phyloP scores from a whole-genome alignment of 2,888 invertebrate genomes.

The Drosophila atripex region DNA sequence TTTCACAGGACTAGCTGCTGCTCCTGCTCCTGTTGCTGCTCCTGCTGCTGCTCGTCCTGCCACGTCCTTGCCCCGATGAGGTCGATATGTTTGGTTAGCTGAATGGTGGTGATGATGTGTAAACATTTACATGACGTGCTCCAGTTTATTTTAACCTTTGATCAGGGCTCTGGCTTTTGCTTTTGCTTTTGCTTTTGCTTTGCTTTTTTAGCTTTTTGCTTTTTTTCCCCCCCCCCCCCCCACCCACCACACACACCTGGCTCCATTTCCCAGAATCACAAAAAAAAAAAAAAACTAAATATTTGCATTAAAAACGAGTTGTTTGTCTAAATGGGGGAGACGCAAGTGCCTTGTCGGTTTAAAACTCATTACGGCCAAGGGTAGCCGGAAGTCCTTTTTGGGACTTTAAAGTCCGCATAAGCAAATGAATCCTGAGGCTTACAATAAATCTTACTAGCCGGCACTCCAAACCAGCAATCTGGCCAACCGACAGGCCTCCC shows the following conservation, averaged over 20 bases:
- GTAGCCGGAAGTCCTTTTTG: slow-evolving; percentile 1
- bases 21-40: slow-evolving; percentile 12
- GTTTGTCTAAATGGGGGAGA: slow-evolving; percentile 68
- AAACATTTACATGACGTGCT: slow-evolving; percentile 80
- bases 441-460: slow-evolving; percentile 42
- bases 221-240: slow-evolving; percentile 8
- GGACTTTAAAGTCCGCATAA: slow-evolving; percentile 9
- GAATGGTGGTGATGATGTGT: slow-evolving; percentile 80
- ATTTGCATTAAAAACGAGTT: slow-evolving; percentile 79
- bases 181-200: background rate
- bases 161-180: slow-evolving; percentile 50
- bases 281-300: slow-evolving; percentile 57
- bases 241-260: too few relatives aligned
- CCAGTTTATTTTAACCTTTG: slow-evolving; percentile 80
- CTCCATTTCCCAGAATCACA: slow-evolving; percentile 9
- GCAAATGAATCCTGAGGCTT: slow-evolving; percentile 60
- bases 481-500: background rate
- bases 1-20: slow-evolving; percentile 26
- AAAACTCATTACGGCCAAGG: background rate
- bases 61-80: slow-evolving; percentile 66
- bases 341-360: background rate
- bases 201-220: background rate
- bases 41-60: slow-evolving; percentile 34
- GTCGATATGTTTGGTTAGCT: slow-evolving; percentile 81
- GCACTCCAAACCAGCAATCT: too few relatives aligned